These are phyloP conservation scores for Trigoniulus corallinus DNA, from an alignment of 1,140 invertebrate species.

Conservation along the genomic window DNA sequence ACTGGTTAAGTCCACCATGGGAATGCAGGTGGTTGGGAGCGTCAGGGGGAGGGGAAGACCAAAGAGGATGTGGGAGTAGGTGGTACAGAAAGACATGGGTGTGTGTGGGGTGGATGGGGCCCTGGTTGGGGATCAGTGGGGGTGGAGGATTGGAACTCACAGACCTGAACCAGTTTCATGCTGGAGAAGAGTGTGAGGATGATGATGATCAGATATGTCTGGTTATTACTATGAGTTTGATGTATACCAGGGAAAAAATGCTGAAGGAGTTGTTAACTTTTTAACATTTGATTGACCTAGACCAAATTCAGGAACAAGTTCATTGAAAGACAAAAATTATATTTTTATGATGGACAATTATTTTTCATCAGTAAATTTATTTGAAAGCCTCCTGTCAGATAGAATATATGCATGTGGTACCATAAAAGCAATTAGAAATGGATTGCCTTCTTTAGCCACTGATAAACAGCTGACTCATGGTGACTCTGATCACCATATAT, in stretches of 20 bases:
- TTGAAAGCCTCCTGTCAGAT: constrained; percentile 20
- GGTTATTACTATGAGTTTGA: constrained; percentile 22
- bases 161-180: no score
- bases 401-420: constrained; percentile 24
- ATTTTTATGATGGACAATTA: constrained; percentile 27
- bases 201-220: no score
- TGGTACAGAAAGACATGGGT: no score
- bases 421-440: constrained; percentile 18
- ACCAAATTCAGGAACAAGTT: neutral
- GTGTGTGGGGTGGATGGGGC: no score
- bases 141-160: no score
- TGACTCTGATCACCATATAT: constrained; percentile 14
- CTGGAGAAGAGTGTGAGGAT: no score
- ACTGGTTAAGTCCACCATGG: no score
- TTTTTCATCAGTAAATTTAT: constrained; percentile 22
- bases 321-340: constrained; percentile 10
- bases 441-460: constrained; percentile 12
- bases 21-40: no score
- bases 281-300: neutral
- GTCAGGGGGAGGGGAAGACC: no score
- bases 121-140: no score
- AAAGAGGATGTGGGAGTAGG: no score
- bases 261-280: constrained; percentile 15
- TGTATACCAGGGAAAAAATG: constrained; percentile 27
- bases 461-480: constrained; percentile 14